Conservation (phyloP, 2,888 invertebrate species). For the Eledona agricola region DNA sequence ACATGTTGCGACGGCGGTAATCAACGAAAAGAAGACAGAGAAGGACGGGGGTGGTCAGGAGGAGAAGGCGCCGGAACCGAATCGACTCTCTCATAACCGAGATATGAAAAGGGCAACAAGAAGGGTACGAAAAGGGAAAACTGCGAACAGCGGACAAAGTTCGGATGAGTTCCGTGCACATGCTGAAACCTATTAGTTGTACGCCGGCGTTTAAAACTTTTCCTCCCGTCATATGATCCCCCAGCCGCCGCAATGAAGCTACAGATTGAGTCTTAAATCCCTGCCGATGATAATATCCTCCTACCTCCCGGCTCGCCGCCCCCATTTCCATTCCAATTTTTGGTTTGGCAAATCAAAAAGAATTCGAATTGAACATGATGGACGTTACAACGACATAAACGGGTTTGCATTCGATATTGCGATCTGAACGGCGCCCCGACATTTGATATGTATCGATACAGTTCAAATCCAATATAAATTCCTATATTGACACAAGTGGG, state of each 20-base stretch:
- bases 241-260: no score
- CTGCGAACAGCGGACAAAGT: constrained; percentile 28
- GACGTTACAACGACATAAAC: constrained; percentile 8
- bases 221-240: constrained; percentile 51
- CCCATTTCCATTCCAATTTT: constrained; percentile 1
- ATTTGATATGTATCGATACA: constrained; percentile 12
- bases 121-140: constrained; percentile 14
- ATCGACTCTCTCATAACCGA: constrained; percentile 23
- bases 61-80: no score
- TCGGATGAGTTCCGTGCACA: constrained; percentile 44
- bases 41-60: no score
- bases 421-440: constrained; percentile 3
- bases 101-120: constrained; percentile 26
- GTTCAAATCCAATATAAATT: constrained; percentile 15
- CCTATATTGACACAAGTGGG: background rate
- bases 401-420: constrained; percentile 6
- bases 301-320: background rate
- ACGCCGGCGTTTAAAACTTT: constrained; percentile 57
- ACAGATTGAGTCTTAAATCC: constrained; percentile 48
- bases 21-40: no score
- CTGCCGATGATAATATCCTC: no score
- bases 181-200: constrained; percentile 57
- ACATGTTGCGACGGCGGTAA: constrained; percentile 51
- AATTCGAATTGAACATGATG: constrained; percentile 1
- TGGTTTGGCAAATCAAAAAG: background rate